phyloP scores from a whole-genome alignment of 2,797 vertebrate species.

The Falco berigora region DNA sequence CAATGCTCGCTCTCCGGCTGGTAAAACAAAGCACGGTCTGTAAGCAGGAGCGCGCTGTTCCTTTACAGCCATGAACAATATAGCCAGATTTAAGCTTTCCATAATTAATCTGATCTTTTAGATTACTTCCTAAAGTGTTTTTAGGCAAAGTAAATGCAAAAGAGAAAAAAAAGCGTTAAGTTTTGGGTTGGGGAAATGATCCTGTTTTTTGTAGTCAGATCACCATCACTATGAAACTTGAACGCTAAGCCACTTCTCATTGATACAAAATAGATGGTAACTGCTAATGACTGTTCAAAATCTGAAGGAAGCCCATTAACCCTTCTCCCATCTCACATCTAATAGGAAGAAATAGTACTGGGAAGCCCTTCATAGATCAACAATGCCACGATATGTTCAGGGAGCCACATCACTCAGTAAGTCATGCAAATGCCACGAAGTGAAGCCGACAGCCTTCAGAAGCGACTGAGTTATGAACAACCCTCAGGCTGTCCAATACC shows the following conservation, averaged over 20 bases:
- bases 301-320: background rate
- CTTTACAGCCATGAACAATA: background rate
- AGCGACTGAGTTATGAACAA: background rate
- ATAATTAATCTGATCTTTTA: background rate
- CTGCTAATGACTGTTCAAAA: background rate
- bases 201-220: background rate
- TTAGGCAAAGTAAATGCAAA: background rate
- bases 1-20: background rate
- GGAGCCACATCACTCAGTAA: background rate
- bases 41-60: background rate
- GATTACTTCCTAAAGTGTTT: background rate
- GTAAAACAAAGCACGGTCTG: background rate
- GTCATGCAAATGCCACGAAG: background rate
- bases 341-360: background rate
- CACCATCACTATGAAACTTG: background rate
- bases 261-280: background rate
- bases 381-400: background rate
- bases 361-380: background rate
- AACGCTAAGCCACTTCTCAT: background rate
- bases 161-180: background rate
- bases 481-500: background rate
- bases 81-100: background rate
- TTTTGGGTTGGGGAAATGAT: background rate
- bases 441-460: background rate
- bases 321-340: background rate